phyloP scores from a whole-genome alignment of 2,888 invertebrate genomes.

The Ecliptopera silaceata region DNA sequence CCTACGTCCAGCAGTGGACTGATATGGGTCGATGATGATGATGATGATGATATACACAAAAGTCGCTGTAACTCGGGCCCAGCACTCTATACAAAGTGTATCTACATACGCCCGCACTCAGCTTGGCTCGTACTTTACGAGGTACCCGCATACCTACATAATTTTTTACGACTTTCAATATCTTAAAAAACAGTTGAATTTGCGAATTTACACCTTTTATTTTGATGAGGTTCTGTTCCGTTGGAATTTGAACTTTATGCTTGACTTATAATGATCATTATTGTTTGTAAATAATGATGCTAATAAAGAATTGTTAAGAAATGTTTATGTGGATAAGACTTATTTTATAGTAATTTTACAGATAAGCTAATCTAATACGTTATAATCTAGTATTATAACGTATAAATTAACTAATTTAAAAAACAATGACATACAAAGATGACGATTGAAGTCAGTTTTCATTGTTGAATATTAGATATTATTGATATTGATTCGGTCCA shows the following conservation, averaged over 20 bases:
- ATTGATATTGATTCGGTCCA: too few species aligned
- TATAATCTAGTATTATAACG: too few species aligned
- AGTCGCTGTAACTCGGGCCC: background rate
- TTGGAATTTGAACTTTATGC: conserved; percentile 1
- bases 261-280: background rate
- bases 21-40: too few species aligned
- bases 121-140: conserved; percentile 9
- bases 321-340: conserved; percentile 11
- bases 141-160: conserved; percentile 30
- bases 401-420: too few species aligned
- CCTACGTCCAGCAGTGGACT: too few species aligned
- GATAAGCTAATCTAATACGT: too few species aligned
- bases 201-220: conserved; percentile 23
- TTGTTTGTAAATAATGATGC: background rate
- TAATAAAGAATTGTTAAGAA: conserved; percentile 6
- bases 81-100: background rate
- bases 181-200: conserved; percentile 32
- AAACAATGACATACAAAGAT: too few species aligned
- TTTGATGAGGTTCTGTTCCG: background rate
- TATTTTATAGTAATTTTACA: too few species aligned
- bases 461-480: too few species aligned
- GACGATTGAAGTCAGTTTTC: too few species aligned
- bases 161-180: conserved; percentile 32
- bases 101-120: conserved; percentile 12
- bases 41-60: background rate